Evolutionary conservation across 2,797 vertebrate species (phyloP).

Genomic region (Clarias fuscus): DNA sequence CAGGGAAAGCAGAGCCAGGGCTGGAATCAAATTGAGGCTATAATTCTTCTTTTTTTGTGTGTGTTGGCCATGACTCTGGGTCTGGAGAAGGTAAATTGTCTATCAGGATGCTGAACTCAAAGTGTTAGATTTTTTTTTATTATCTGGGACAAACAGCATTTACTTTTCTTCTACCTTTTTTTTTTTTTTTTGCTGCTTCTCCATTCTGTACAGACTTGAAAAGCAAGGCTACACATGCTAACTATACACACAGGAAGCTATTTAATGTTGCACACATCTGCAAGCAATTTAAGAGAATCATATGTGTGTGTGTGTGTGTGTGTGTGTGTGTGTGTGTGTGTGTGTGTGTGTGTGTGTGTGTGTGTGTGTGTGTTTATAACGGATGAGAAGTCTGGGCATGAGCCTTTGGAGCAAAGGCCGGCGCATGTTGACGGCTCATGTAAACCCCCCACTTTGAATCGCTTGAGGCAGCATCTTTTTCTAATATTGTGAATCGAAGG

Average conservation of each 20-base stretch:
- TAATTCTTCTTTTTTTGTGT: conserved; percentile 68
- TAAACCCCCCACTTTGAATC: conserved; percentile 65
- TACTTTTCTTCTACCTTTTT: conserved; percentile 15
- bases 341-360: neutral
- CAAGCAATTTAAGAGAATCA: conserved; percentile 64
- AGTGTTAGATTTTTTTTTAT: conserved; percentile 45
- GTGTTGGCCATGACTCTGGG: conserved; percentile 60
- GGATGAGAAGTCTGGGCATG: conserved; percentile 14
- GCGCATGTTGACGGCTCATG: conserved; percentile 58
- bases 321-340: neutral
- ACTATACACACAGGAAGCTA: conserved; percentile 45
- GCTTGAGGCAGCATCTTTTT: conserved; percentile 72
- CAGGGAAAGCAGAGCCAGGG: conserved; percentile 64
- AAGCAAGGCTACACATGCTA: conserved; percentile 51
- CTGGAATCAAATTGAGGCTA: conserved; percentile 67
- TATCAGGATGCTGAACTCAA: conserved; percentile 34
- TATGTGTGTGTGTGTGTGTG: neutral
- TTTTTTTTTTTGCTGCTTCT: conserved; percentile 38
- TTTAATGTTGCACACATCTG: conserved; percentile 64
- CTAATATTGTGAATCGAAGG: conserved; percentile 70
- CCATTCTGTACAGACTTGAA: conserved; percentile 8
- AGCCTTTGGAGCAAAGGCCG: conserved; percentile 60
- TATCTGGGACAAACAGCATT: conserved; percentile 53
- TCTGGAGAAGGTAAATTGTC: conserved; percentile 57
- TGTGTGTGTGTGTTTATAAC: conserved; percentile 7